These are phyloP conservation scores for Tenodera sinensis DNA, from an alignment of 2,888 invertebrate species.

Conservation along the genomic window DNA sequence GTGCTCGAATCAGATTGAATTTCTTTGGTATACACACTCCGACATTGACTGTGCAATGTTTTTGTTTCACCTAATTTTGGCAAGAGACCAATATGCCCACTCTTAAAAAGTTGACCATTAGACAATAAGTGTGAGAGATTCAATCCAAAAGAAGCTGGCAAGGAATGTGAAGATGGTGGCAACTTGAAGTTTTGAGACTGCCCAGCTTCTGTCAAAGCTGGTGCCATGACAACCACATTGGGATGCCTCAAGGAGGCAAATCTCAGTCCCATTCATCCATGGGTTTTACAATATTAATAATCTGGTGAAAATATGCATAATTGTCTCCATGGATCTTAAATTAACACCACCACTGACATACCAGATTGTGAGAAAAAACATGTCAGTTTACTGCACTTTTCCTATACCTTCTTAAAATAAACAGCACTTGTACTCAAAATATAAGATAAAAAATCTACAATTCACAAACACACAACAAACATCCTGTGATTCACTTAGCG, in stretches of 20 bases:
- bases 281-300: constrained; percentile 22
- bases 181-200: constrained; percentile 47
- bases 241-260: constrained; percentile 52
- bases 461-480: background rate
- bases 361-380: background rate
- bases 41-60: constrained; percentile 16
- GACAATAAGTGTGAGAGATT: constrained; percentile 22
- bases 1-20: constrained; percentile 19
- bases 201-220: constrained; percentile 77
- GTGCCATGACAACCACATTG: constrained; percentile 83
- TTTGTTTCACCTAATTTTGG: constrained; percentile 6
- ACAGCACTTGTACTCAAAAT: background rate
- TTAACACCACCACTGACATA: background rate
- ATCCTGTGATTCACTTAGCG: background rate
- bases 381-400: background rate
- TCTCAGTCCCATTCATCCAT: constrained; percentile 40
- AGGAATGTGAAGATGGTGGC: constrained; percentile 38
- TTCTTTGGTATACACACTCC: constrained; percentile 20
- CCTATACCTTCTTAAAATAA: background rate
- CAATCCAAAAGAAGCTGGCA: constrained; percentile 25
- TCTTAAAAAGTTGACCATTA: constrained; percentile 10
- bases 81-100: background rate
- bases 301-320: background rate
- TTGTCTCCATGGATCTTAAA: too few relatives aligned
- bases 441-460: background rate